Conservation (phyloP, 2,888 invertebrate genomes). For the Parnassius apollo region DNA sequence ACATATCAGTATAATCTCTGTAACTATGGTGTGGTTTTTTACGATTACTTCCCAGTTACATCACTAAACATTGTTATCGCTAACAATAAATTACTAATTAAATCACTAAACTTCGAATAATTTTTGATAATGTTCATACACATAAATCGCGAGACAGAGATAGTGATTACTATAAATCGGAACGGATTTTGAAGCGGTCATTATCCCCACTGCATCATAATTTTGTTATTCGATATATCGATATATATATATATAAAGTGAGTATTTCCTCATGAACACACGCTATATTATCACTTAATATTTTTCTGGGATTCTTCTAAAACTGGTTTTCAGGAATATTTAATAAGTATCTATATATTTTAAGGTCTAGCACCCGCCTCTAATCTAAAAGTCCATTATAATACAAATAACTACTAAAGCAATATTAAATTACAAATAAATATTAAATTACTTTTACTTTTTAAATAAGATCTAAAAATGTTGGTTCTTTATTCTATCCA, state of each 20-base stretch:
- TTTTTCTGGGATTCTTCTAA: too few relatives aligned
- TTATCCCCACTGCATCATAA: constrained; percentile 2
- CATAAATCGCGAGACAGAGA: constrained; percentile 50
- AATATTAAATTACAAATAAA: too few relatives aligned
- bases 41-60: constrained; percentile 26
- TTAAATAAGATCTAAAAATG: too few relatives aligned
- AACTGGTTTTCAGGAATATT: too few relatives aligned
- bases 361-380: too few relatives aligned
- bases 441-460: too few relatives aligned
- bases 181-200: constrained; percentile 21
- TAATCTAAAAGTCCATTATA: too few relatives aligned
- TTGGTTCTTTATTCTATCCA: too few relatives aligned
- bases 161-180: constrained; percentile 48
- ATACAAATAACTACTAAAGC: too few relatives aligned
- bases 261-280: too few relatives aligned
- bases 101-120: constrained; percentile 54
- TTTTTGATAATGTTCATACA: constrained; percentile 53
- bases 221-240: constrained; percentile 27
- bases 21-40: constrained; percentile 26
- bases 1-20: constrained; percentile 13
- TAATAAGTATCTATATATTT: too few relatives aligned
- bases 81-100: constrained; percentile 60
- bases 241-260: constrained; percentile 3
- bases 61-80: constrained; percentile 49
- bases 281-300: too few relatives aligned